phyloP scores from a whole-genome alignment of 2,888 invertebrate genomes.

The Spodoptera picta region DNA sequence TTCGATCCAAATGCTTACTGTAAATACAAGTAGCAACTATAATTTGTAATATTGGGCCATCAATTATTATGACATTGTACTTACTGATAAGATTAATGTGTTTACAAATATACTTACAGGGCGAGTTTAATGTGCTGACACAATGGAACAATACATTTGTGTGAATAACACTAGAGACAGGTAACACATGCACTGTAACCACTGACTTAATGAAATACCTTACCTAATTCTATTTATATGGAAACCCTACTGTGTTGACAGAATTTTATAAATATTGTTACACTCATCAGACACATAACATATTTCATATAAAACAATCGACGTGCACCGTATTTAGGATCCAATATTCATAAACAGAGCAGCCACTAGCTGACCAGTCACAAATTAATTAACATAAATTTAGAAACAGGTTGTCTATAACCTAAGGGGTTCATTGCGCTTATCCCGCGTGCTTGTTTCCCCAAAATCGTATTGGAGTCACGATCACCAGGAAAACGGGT shows the following conservation, averaged over 20 bases:
- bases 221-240: constrained; percentile 33
- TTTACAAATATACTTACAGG: constrained; percentile 23
- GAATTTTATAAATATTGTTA: constrained; percentile 46
- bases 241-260: constrained; percentile 42
- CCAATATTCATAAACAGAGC: constrained; percentile 38
- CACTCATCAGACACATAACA: constrained; percentile 38
- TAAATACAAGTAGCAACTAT: no score
- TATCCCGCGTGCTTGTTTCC: constrained; percentile 79
- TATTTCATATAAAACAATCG: constrained; percentile 31
- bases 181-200: constrained; percentile 10
- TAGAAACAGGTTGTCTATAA: constrained; percentile 74
- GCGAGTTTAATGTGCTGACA: constrained; percentile 1
- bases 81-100: constrained; percentile 6
- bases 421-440: constrained; percentile 78
- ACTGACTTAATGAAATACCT: constrained; percentile 27
- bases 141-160: constrained; percentile 7
- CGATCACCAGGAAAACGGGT: constrained; percentile 84
- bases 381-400: constrained; percentile 70
- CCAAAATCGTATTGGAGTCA: constrained; percentile 76
- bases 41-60: neutral
- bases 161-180: constrained; percentile 5
- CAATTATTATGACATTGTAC: constrained; percentile 4
- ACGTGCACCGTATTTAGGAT: constrained; percentile 21
- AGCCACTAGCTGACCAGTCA: constrained; percentile 53
- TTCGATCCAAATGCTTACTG: no score